Percentiles rank a stretch among this genome's conserved stretches.
Conservation (phyloP, 1,140 invertebrate genomes). For the Platyscapa corneri region DNA sequence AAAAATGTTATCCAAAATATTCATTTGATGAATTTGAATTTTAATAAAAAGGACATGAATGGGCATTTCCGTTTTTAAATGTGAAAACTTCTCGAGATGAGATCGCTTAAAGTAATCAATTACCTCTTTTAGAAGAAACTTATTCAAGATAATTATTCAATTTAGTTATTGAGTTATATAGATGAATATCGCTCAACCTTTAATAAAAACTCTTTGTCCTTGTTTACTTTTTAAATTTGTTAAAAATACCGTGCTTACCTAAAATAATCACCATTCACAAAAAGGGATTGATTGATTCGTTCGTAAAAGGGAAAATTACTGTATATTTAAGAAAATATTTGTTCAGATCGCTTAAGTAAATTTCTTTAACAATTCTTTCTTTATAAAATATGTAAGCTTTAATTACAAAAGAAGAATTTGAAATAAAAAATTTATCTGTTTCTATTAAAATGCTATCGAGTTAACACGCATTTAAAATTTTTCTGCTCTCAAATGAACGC, state of each 20-base stretch:
- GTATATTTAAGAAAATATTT: no score
- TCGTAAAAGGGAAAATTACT: no score
- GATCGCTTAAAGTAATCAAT: conserved; percentile 8
- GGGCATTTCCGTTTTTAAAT: neutral
- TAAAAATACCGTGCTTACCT: neutral
- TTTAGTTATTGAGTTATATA: conserved; percentile 22
- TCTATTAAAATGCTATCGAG: no score
- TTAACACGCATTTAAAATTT: no score
- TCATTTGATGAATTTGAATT: neutral
- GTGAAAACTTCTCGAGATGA: conserved; percentile 9
- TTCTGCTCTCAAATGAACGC: no score
- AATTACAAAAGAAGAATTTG: no score
- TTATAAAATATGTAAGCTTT: no score
- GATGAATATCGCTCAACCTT: neutral
- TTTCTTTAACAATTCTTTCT: no score
- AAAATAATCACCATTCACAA: neutral
- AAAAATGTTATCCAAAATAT: neutral
- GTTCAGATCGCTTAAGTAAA: no score
- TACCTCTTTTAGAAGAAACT: conserved; percentile 29
- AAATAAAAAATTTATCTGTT: no score
- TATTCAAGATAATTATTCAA: conserved; percentile 39
- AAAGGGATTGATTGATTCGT: no score
- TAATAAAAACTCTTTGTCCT: neutral
- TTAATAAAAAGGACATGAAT: neutral
- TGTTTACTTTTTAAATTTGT: neutral